These are phyloP conservation scores for Galemys pyrenaicus DNA, from an alignment of 2,113 vertebrate genomes.

Conservation along the genomic window DNA sequence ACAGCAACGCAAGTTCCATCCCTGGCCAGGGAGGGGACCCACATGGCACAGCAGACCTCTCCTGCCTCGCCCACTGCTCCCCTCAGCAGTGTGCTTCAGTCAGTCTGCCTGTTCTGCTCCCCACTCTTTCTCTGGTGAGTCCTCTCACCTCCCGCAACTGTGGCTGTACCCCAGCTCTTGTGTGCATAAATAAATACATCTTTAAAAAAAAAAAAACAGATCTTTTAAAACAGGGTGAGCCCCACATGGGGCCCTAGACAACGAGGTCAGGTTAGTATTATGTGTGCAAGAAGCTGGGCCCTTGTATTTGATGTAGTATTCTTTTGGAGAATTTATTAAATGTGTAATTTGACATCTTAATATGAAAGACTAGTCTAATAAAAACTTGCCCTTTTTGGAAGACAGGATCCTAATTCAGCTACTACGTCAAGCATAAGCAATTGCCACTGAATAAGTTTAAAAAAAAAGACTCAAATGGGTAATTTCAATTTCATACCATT, in stretches of 20 bases:
- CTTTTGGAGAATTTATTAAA: background rate
- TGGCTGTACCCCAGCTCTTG: too few species aligned
- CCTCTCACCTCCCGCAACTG: too few species aligned
- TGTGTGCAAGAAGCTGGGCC: background rate
- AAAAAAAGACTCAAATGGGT: slow-evolving; percentile 10
- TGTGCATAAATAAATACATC: too few species aligned
- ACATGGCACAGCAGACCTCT: too few species aligned
- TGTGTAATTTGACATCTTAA: slow-evolving; percentile 11
- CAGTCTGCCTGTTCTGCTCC: too few species aligned
- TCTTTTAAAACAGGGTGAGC: background rate
- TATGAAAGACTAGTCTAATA: background rate
- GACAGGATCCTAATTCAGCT: background rate
- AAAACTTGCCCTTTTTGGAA: background rate
- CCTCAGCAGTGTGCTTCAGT: too few species aligned
- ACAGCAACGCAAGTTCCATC: too few species aligned
- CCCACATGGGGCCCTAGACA: background rate
- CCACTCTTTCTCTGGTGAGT: too few species aligned
- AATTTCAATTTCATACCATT: background rate
- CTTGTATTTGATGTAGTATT: background rate
- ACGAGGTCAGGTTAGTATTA: background rate
- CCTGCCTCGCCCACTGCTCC: too few species aligned
- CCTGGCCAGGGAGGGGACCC: too few species aligned
- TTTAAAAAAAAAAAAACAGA: too few species aligned
- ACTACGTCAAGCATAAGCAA: background rate
- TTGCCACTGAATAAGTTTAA: background rate